Conservation (phyloP, 2,797 vertebrate species). For the Phrynocephalus forsythii region DNA sequence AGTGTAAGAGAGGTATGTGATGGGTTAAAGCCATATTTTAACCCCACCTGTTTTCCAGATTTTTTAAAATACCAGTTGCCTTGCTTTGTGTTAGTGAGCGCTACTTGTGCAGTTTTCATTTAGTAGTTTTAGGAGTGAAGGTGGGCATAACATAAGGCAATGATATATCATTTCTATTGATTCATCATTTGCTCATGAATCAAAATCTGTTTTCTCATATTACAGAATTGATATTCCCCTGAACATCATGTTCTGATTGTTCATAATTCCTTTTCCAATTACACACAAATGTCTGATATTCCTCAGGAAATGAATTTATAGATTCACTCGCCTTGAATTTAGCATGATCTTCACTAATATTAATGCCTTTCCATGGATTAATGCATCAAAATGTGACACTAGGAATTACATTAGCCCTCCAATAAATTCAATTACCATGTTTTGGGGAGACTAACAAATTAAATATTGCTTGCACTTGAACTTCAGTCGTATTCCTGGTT, state of each 20-base stretch:
- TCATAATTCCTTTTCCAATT: conserved; percentile 14
- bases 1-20: not conserved
- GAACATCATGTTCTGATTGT: conserved; percentile 12
- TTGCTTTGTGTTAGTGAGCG: not conserved
- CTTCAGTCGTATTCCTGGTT: not conserved
- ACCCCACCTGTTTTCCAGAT: not conserved
- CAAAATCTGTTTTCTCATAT: conserved; percentile 8
- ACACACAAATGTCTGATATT: conserved; percentile 4
- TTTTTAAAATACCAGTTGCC: not conserved
- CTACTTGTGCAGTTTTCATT: not conserved
- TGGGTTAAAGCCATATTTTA: not conserved
- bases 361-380: not conserved
- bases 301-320: not conserved
- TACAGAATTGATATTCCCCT: not conserved
- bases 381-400: not conserved
- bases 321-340: conserved; percentile 1
- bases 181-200: conserved; percentile 4
- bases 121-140: not conserved
- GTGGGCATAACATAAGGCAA: not conserved
- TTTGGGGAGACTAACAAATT: not conserved
- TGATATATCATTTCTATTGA: not conserved
- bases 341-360: not conserved
- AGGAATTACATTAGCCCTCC: not conserved
- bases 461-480: not conserved
- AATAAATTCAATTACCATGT: not conserved